These are phyloP conservation scores for Clupea harengus DNA, from an alignment of 2,113 vertebrate species.

Conservation along the genomic window DNA sequence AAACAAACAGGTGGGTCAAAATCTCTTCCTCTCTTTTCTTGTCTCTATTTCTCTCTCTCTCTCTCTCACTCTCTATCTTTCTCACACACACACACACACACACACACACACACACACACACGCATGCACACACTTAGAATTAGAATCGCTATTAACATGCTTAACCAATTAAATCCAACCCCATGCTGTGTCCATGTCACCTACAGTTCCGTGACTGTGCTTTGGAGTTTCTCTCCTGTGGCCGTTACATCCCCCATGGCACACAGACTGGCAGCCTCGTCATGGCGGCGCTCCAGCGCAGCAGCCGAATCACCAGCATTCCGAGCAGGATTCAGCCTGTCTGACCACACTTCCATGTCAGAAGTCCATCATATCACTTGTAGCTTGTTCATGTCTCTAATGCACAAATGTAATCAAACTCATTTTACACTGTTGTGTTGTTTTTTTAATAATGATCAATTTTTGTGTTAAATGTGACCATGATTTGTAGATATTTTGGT, in stretches of 20 bases:
- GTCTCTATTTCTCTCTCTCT: neutral
- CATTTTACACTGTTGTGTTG: too few relatives aligned
- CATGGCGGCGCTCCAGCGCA: conserved; percentile 44
- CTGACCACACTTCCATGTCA: conserved; percentile 43
- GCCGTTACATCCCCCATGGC: conserved; percentile 52
- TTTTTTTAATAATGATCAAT: too few relatives aligned
- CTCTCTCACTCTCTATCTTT: neutral
- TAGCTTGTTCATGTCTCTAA: too few relatives aligned
- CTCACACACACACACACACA: neutral
- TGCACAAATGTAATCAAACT: too few relatives aligned
- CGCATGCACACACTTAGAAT: neutral
- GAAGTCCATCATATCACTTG: neutral
- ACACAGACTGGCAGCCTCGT: conserved; percentile 37
- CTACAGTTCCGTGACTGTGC: conserved; percentile 61
- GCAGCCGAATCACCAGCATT: conserved; percentile 38
- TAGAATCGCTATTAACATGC: neutral
- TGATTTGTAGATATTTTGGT: too few relatives aligned
- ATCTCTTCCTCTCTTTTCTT: neutral
- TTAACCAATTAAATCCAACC: neutral
- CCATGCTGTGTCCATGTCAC: neutral
- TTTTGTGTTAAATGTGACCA: too few relatives aligned
- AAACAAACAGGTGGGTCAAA: conserved; percentile 67
- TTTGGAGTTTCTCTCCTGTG: conserved; percentile 64
- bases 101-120: conserved; percentile 4
- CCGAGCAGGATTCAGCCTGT: conserved; percentile 61